Evolutionary conservation across 2,797 vertebrate genomes (phyloP), one percentile per base, ranked within the genome.

Genomic region (Poecile montanus): DNA sequence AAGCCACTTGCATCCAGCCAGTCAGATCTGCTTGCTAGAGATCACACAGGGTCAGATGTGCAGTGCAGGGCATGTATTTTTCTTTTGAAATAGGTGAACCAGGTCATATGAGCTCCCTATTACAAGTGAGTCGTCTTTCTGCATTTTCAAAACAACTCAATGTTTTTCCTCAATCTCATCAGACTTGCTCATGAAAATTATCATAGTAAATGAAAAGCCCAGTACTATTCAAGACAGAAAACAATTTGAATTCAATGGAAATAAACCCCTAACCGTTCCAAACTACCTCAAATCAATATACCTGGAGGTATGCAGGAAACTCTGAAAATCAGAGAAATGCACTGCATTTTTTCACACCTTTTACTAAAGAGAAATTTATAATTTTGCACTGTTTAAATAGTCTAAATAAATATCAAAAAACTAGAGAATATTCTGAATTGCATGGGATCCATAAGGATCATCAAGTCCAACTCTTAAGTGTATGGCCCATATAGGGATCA

Each of bases 401-500:
- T n/a, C 7, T 48, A 45, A 68, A 63, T 68, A 58, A 25, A 3
- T 16, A 44, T 32, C 11, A 8, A 5, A 45, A 6, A 45, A n/a
- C 7, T 12, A 60, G 27, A 38, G 16, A 29, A n/a, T 53, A 38
- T 53, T 67, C 38, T 68, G n/a, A 60, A 20, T 29, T 53, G 13
- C 13, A 38, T 0, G 1, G 27, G 29, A 67, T 5, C 2, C 18
- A 23, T 27, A 67, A 36, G 12, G 8, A 51, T 18, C 16, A 30
- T 34, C 32, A 58, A 27, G 6, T 27, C 45, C 53, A 66, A 1
- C 17, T 32, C 45, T 36, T 18, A 22, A 58, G 5, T 19, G 26
- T 27, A 13, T 19, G 45, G 15, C 27, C 11, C 22, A 26, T 9
- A 14, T 7, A 7, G 11, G 13, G 9, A 21, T 84, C 34, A 58